phyloP scores from a whole-genome alignment of 2,888 invertebrate species.

The Agriopis marginaria region DNA sequence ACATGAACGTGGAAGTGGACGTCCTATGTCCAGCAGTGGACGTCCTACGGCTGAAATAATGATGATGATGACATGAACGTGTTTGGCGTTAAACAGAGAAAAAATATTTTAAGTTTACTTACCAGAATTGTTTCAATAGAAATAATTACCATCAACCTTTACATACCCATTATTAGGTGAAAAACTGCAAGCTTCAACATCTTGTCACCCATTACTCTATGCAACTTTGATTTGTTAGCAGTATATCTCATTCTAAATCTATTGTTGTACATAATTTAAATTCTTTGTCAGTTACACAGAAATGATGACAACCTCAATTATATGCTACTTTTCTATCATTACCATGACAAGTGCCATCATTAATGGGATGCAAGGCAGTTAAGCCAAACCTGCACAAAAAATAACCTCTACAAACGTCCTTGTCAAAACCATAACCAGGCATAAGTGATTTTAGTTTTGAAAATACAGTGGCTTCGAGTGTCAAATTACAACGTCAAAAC shows the following conservation, averaged over 20 bases:
- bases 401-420: slow-evolving; percentile 28
- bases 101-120: no score
- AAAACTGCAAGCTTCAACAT: no score
- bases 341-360: slow-evolving; percentile 20
- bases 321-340: slow-evolving; percentile 16
- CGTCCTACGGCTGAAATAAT: no score
- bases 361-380: slow-evolving; percentile 21
- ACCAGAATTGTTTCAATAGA: no score
- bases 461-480: slow-evolving; percentile 22
- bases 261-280: neutral
- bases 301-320: slow-evolving; percentile 11
- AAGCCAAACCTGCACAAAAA: slow-evolving; percentile 27
- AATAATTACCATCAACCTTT: no score
- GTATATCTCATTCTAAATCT: neutral
- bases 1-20: no score
- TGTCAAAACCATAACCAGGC: slow-evolving; percentile 28
- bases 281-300: neutral
- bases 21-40: no score
- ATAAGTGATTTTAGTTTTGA: slow-evolving; percentile 19
- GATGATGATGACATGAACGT: no score
- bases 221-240: no score
- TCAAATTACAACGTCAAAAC: slow-evolving; percentile 31
- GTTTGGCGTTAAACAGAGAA: no score
- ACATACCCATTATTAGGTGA: no score
- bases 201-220: no score